Conservation (phyloP, 2,888 invertebrate species). For the Trachelus tabidus region DNA sequence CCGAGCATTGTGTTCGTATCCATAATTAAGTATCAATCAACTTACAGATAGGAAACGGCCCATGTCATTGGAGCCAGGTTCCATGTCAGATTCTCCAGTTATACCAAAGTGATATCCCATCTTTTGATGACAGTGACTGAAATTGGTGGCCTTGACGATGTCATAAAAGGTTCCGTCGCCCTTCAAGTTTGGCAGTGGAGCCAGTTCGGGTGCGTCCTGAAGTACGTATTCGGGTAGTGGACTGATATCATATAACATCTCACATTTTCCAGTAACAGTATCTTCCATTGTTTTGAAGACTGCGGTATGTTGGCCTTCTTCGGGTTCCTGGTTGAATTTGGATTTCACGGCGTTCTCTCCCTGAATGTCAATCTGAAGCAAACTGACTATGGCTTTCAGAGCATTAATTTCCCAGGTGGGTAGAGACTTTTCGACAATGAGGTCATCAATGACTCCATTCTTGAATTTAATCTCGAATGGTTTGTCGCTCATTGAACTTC, state of each 20-base stretch:
- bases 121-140: slow-evolving; percentile 72
- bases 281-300: slow-evolving; percentile 78
- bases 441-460: slow-evolving; percentile 42
- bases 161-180: slow-evolving; percentile 68
- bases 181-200: slow-evolving; percentile 66
- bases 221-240: slow-evolving; percentile 71
- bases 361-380: slow-evolving; percentile 69
- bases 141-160: slow-evolving; percentile 76
- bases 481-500: slow-evolving; percentile 60
- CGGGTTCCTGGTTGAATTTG: slow-evolving; percentile 49
- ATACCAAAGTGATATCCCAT: slow-evolving; percentile 76
- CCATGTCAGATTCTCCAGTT: slow-evolving; percentile 69
- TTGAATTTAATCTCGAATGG: slow-evolving; percentile 44
- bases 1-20: background rate
- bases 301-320: slow-evolving; percentile 67
- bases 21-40: background rate
- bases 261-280: slow-evolving; percentile 77
- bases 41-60: slow-evolving; percentile 69
- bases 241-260: slow-evolving; percentile 73
- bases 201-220: slow-evolving; percentile 69
- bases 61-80: slow-evolving; percentile 66
- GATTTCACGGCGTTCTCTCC: slow-evolving; percentile 69
- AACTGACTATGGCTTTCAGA: slow-evolving; percentile 31
- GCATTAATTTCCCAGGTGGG: slow-evolving; percentile 33
- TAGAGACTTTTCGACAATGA: slow-evolving; percentile 33